Evolutionary conservation across 2,797 vertebrate species (phyloP), one percentile per base, ranked within the genome.

Genomic region (Lepidocolaptes lacrymiger): DNA sequence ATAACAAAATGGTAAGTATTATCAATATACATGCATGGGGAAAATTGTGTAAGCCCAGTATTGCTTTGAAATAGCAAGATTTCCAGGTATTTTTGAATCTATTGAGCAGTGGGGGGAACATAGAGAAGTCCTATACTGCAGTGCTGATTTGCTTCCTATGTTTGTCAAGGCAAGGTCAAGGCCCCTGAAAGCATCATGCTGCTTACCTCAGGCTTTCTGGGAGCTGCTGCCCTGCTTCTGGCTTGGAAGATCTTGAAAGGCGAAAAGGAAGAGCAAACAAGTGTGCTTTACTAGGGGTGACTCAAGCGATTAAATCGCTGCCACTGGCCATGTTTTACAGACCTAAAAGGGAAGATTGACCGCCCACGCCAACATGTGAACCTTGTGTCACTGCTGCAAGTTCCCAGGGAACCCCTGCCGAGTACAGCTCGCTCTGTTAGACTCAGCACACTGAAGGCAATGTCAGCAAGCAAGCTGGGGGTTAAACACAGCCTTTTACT

Each of bases 321-420:
- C 26, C 0, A 0, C 18, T 85, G 72, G 24, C 54, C 0, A 0
- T 64, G 69, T 85, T 84, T 55, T 43, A 19, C n/a, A 32, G 46
- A 68, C 48, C 46, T 62, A 56, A 78, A 37, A 66, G 66, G 56
- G 73, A 54, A 48, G 67, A 77, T 0, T 52, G 78, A 54, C 49
- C 61, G 68, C 32, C 68, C 4, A 1, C 12, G 21, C 16, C 0
- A 2, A 49, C 71, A 26, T 9, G n/a, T 7, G 63, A 79, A n/a
- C 67, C 48, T 81, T 7, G 32, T 34, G 72, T 22, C 66, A 41
- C 7, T 49, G 71, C 54, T 78, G 83, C 32, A 78, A 81, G 56
- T 7, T 56, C 55, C 19, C 63, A 23, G 59, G 6, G 46, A 32
- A 48, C 43, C 71, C 24, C 52, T 63, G 27, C 39, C 0, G 0